Base-by-base conservation (phyloP, 1,140 invertebrate genomes). In the Lineus longissimus region DNA sequence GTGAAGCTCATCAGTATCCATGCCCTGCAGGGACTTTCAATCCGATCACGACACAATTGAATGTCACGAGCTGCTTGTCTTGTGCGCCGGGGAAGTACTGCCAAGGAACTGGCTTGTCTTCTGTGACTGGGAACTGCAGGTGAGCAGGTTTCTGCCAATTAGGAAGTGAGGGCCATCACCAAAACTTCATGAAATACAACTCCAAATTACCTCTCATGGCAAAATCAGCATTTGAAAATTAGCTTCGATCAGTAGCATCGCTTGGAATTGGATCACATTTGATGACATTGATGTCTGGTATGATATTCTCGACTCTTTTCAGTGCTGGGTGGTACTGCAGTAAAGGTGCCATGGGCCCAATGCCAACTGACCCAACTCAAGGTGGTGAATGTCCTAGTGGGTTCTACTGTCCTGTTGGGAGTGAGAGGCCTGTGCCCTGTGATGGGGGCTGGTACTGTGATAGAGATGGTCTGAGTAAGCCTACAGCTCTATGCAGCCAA, bases 11-110 rank as follows among this genome's bases (percentile, higher is more conserved):
- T 63, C 58, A 74, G 36, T 70, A 68, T 56, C 72, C 70, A 2
- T 79, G 77, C 47, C 31, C 59, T 2, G 62, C 64, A 19, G 77
- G 77, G 33, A 77, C 74, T 0, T 79, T 72, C 63, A 78, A 78
- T 60, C 67, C 74, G 0, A 64, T 63, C 13, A 19, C 41, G 2
- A 40, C 56, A 4, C 70, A 74, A 55, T 71, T 56, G 45, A 76
- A 73, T 60, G 30, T 40, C 0, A 65, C 69, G 9, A 65, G 74
- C 4, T 78, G 76, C 68, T 36, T 72, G 17, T 19, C 55, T 2
- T 80, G 78, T 65, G 73, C 72, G 6, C 62, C 66, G 7, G 76
- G 78, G 0, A 68, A 56, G 29, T 78, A 78, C 63, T 80, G 78
- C 66, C 65, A 68, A 47, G 67, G 62, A 7, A 64, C 59, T 31